Evolutionary conservation across 2,797 vertebrate species (phyloP), one percentile per base, ranked within the genome.

Genomic region (Megalops cyprinoides): DNA sequence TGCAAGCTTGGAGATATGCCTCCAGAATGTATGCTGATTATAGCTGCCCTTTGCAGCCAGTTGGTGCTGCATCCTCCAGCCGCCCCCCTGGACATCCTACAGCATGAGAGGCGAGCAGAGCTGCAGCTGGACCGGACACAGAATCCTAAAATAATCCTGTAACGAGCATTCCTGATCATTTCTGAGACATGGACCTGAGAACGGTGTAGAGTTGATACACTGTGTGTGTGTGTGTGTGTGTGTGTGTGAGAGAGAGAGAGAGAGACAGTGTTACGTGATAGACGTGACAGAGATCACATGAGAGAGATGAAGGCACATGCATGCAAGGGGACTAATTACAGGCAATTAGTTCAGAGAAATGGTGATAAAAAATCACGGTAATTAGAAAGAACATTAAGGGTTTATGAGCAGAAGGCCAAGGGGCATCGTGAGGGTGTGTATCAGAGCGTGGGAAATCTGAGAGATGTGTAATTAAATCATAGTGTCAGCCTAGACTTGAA

Each of bases 391-490:
- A 42, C 28, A 46, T 5, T 15, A 42, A 0, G 39, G 37, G 67
- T 71, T 71, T 0, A n/a, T 42, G 48, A 49, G 20, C 53, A 42
- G 42, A 28, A 20, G 55, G 25, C 25, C 23, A 39, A 46, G 18
- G 10, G 78, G 39, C 51, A 9, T 58, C n/a, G n/a, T 12, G 44
- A 46, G 73, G 73, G 25, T 25, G 31, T n/a, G 23, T 65, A 49
- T 20, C 14, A 42, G 56, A 58, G 28, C 79, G 42, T 62, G 56
- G 34, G 56, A 62, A 81, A 65, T 81, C 31, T 81, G 79, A 76
- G 55, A 65, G 73, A 81, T 56, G 42, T 74, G 25, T 53, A 76
- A 76, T 81, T 75, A 75, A 81, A 76, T 55, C 34, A 37, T 48
- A 23, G 31, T 46, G 74, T 55, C 60, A 81, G 48, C 48, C 46